These are phyloP conservation scores for Lerista edwardsae DNA, from an alignment of 2,797 vertebrate genomes.

Conservation along the genomic window DNA sequence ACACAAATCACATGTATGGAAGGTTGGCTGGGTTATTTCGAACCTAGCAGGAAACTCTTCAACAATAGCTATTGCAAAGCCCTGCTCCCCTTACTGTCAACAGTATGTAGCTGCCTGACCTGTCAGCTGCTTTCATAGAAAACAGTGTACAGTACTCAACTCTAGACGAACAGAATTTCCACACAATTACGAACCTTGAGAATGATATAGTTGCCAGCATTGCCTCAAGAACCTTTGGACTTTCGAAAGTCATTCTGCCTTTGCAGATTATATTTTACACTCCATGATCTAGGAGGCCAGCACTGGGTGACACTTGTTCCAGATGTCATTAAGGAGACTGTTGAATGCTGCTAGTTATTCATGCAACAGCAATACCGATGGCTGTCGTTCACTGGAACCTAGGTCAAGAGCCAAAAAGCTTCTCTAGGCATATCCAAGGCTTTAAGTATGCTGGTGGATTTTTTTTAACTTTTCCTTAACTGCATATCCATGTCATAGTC, in stretches of 20 bases:
- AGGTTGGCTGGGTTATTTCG: not conserved
- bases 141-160: too few species aligned
- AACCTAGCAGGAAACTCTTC: not conserved
- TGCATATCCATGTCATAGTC: too few species aligned
- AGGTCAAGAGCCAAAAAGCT: not conserved
- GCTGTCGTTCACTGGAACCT: not conserved
- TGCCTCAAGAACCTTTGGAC: not conserved
- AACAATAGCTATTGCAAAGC: not conserved
- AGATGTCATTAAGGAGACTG: not conserved
- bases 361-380: not conserved
- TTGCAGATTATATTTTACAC: not conserved
- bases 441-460: not conserved
- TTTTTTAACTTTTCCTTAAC: not conserved
- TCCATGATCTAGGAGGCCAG: not conserved
- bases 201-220: not conserved
- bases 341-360: not conserved
- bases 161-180: too few species aligned
- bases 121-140: not conserved
- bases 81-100: too few species aligned
- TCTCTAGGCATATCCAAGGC: not conserved
- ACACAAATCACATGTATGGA: not conserved
- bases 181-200: not conserved
- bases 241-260: not conserved
- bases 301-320: not conserved
- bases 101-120: not conserved